Conservation (phyloP, 2,113 vertebrate genomes). For the Hippocampus comes region DNA sequence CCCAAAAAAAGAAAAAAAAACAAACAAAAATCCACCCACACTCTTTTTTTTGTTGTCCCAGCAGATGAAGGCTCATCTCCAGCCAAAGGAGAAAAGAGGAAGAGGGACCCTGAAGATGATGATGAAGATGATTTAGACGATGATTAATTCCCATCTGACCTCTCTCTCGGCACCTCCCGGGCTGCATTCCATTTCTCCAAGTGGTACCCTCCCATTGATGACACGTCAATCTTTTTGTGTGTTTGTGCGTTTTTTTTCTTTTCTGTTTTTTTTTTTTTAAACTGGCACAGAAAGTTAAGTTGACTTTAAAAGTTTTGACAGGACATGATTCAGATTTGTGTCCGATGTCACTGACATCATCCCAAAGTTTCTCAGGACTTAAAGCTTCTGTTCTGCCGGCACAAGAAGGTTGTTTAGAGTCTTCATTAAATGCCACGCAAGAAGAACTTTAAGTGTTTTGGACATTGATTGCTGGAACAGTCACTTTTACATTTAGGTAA, state of each 20-base stretch:
- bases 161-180: neutral
- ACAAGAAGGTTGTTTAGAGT: neutral
- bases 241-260: neutral
- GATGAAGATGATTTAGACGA: slow-evolving; percentile 72
- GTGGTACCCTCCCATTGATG: slow-evolving; percentile 4
- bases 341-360: neutral
- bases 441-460: neutral
- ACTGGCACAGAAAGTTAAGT: slow-evolving; percentile 1
- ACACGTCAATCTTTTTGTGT: neutral
- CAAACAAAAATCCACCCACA: too few relatives aligned
- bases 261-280: neutral
- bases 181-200: slow-evolving; percentile 18
- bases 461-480: neutral
- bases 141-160: slow-evolving; percentile 37
- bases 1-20: neutral
- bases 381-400: neutral
- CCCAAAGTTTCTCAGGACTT: slow-evolving; percentile 9
- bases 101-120: slow-evolving; percentile 80
- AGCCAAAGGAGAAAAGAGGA: slow-evolving; percentile 82
- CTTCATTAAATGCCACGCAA: neutral
- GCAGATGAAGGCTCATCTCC: slow-evolving; percentile 61
- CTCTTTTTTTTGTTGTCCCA: neutral
- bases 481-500: neutral
- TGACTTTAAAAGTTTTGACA: neutral
- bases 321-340: neutral